phyloP scores from a whole-genome alignment of 2,113 vertebrate genomes.

The Pachycephala philippinensis region DNA sequence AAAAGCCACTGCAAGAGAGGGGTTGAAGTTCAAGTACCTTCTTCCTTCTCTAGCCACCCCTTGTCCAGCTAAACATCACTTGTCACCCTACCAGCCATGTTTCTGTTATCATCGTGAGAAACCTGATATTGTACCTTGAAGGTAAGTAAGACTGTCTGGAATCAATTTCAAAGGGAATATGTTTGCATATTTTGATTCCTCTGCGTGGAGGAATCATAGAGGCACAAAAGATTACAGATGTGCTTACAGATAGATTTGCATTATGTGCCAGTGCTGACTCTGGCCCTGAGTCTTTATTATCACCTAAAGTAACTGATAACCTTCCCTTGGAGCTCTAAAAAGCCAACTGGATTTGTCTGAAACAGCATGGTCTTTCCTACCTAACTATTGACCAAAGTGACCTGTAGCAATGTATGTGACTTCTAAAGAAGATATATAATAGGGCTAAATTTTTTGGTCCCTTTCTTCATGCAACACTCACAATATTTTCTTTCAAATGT shows the following conservation, averaged over 20 bases:
- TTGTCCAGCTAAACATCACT: not conserved
- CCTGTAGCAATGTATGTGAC: not conserved
- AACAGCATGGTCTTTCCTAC: not conserved
- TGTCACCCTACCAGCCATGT: no score
- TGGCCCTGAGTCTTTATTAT: not conserved
- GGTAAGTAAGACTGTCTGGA: not conserved
- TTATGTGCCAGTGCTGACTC: not conserved
- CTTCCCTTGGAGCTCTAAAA: not conserved
- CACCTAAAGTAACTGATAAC: not conserved
- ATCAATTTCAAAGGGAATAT: not conserved
- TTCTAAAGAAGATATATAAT: not conserved
- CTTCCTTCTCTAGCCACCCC: not conserved
- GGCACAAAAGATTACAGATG: not conserved
- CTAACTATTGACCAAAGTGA: not conserved
- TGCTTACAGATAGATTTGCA: not conserved
- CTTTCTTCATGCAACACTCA: not conserved
- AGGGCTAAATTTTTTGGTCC: not conserved
- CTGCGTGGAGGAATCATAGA: not conserved
- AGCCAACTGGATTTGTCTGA: not conserved
- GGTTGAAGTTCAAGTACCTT: not conserved
- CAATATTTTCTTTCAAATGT: not conserved
- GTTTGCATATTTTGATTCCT: not conserved
- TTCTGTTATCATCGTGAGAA: not conserved
- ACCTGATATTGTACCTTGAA: not conserved
- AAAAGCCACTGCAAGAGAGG: not conserved